Evolutionary conservation across 2,888 invertebrate genomes (phyloP).

Genomic region (Agapetus fuscipes): DNA sequence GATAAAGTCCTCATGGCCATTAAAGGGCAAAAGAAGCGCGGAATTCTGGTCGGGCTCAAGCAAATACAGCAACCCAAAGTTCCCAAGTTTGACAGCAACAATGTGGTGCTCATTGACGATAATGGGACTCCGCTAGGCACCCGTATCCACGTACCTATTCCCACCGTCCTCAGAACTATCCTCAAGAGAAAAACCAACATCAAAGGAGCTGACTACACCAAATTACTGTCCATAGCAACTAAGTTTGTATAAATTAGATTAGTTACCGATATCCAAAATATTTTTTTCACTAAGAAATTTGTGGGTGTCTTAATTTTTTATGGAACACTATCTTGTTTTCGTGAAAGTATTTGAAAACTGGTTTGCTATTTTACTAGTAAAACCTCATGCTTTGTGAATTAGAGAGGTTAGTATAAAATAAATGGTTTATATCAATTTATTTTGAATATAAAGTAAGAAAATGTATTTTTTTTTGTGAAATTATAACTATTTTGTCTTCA

Average conservation of each 20-base stretch:
- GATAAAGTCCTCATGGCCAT: conserved; percentile 89
- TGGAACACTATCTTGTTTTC: too few species aligned
- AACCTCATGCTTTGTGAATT: too few species aligned
- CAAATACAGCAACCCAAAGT: conserved; percentile 71
- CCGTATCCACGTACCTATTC: conserved; percentile 90
- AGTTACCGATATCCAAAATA: background rate
- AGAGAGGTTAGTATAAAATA: too few species aligned
- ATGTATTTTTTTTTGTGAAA: too few species aligned
- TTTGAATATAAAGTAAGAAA: too few species aligned
- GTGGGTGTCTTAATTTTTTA: too few species aligned
- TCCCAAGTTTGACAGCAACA: conserved; percentile 91
- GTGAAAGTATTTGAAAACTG: too few species aligned
- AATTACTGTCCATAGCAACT: conserved; percentile 81
- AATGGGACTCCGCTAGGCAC: conserved; percentile 92
- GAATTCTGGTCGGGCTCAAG: conserved; percentile 80
- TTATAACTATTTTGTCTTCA: too few species aligned
- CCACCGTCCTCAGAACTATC: conserved; percentile 76
- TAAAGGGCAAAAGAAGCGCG: conserved; percentile 91
- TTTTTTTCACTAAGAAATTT: background rate
- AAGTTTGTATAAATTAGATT: conserved; percentile 59
- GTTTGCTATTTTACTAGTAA: too few species aligned
- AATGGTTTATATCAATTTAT: too few species aligned
- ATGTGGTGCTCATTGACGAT: conserved; percentile 92
- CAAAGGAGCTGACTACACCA: conserved; percentile 87
- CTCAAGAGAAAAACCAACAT: conserved; percentile 69